Evolutionary conservation across 1,140 invertebrate genomes (phyloP), one percentile per base, ranked within the genome.

Genomic region (Penaeus japonicus): DNA sequence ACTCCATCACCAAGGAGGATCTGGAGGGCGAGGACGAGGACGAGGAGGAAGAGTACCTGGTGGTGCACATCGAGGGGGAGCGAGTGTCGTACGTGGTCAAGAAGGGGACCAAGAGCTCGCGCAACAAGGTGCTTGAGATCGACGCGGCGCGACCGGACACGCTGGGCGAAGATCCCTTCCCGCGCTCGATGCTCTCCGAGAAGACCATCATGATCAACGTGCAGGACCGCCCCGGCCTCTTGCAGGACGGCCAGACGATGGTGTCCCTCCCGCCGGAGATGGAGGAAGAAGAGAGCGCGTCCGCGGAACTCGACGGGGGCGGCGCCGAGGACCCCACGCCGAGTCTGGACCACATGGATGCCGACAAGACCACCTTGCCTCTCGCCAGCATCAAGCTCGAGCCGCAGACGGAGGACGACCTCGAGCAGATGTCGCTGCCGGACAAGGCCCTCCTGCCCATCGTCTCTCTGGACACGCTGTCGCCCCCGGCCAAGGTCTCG

Each of bases 131-230:
- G 47, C 22, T 83, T 5, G 80, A 88, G 54, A 35, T 88, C 1
- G 32, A 88, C 47, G 87, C 87, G 47, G 47, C 39, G 65, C 87
- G 35, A 24, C n/a, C 7, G 27, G 54, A 57, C 7, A 75, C 39
- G 22, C 70, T 12, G 39, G 12, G 17, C 18, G 80, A 88, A 30
- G 80, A 83, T 1, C 17, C 5, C 30, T 53, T 53, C 3, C 32
- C 55, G 15, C 65, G 80, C n/a, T 30, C 86, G 15, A 54, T 47
- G 27, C 53, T 85, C 12, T 73, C 87, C 5, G 87, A 88, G 35
- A 81, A 88, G 54, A 88, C 87, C 4, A 88, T 88, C 20, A 88
- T 88, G 87, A 88, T 88, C 32, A 88, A 88, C 47, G 87, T 88
- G 30, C 81, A 83, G 32, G 81, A 83, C 18, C 81, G 81, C 2